Base-by-base conservation (phyloP, 2,797 vertebrate genomes). In the Botia almorhae region DNA sequence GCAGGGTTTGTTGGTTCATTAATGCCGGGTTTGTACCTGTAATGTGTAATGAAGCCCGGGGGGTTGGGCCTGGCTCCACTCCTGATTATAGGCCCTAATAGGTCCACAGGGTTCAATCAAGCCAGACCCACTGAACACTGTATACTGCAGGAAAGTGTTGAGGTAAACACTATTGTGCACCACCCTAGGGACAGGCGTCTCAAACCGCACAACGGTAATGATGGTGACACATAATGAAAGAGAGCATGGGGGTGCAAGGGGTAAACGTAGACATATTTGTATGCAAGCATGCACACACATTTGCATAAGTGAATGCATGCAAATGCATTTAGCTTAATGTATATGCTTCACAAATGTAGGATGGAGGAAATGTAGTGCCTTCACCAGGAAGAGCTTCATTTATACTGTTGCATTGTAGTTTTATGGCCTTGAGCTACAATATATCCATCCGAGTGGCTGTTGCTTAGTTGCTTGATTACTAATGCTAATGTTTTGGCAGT, bases 51-150 rank as follows among this genome's bases (percentile, higher is more conserved):
- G 92, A 96, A 92, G 87, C 91, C 85, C 56, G 74, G 75, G 84
- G 81, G 88, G 91, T 86, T 81, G 63, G 89, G 91, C 88, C 88
- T 94, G 77, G 74, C 65, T 82, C 55, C 55, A 36, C 53, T 78
- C 61, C 92, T 83, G 89, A 95, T 96, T 94, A 93, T 85, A 87
- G 87, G 86, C 85, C 74, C 72, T 95, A 90, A 96, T 93, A 87
- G 94, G 92, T 93, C 96, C 93, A 94, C 93, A 92, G 95, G 94
- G 95, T 90, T 93, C 94, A 96, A 96, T 97, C 96, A 97, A 85
- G 85, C 86, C 87, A 70, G 63, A 86, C 89, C 87, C 89, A 86
- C 91, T 92, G 91, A 95, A 94, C 90, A 93, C 88, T 91, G 91
- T 87, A 94, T 91, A 93, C 90, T 90, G 89, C 89, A 83, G 82